Evolutionary conservation across 2,797 vertebrate species (phyloP), one percentile per base, ranked within the genome.

Genomic region (Channallabes apus): DNA sequence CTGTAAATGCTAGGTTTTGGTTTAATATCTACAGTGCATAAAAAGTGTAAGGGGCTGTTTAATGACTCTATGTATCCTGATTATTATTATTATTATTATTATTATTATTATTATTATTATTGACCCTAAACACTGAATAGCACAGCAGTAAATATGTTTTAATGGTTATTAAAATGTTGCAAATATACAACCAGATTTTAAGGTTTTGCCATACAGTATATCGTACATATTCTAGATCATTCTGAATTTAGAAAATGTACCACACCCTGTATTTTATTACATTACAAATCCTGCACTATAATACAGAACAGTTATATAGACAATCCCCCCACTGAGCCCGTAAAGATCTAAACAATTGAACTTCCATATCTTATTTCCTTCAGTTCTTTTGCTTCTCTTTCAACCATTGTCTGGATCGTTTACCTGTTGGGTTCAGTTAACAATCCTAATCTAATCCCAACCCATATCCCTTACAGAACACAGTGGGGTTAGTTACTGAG

Each of bases 281-380:
- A 62, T 79, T 41, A 77, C 27, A 75, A 75, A 73, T 46, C 68
- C 7, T 62, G n/a, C 20, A 6, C 38, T 51, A 24, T 64, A 65
- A 61, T 11, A 27, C 72, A 77, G 20, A 61, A 24, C 32, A 56
- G 14, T 59, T 22, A 27, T 7, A 32, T 51, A 38, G 32, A 64
- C 35, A 59, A 68, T 68, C 51, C 46, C 38, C 29, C 35, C 84
- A 69, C 5, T 46, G 56, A 62, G 14, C 41, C 41, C n/a, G 0
- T 32, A 38, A 85, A 35, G 58, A 72, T 35, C 15, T 17, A 8
- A 65, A 80, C 77, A 80, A 71, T 72, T 27, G 35, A 58, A 38
- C 58, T 22, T 61, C 6, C 22, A 32, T 61, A 54, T 85, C 77
- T 54, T 80, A 69, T 85, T 84, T 84, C 27, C 58, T 65, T 85